Evolutionary conservation across 2,797 vertebrate species (phyloP).

Genomic region (Sebastes cheni): DNA sequence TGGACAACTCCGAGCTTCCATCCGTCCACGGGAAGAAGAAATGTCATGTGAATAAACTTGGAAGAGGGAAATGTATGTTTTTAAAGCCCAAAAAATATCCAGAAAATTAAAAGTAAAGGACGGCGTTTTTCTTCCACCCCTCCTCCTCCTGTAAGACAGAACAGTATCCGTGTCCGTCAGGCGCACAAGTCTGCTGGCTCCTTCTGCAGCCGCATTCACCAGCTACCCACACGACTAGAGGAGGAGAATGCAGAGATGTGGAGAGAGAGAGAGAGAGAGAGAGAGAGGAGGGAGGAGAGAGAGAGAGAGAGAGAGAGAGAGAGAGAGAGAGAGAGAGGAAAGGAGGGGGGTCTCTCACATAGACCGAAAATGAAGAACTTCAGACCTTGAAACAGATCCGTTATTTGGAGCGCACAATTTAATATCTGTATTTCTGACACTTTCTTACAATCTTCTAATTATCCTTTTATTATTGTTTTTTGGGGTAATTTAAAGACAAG

Average conservation of each 20-base stretch:
- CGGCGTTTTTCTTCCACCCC: not conserved
- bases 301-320: not conserved
- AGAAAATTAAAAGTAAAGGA: not conserved
- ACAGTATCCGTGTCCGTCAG: slow-evolving; percentile 49
- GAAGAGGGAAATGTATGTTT: not conserved
- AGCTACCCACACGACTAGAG: slow-evolving; percentile 67
- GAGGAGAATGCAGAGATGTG: slow-evolving; percentile 61
- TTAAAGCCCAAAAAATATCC: slow-evolving; percentile 18
- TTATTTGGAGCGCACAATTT: slow-evolving; percentile 27
- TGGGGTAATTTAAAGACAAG: not conserved
- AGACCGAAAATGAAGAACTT: slow-evolving; percentile 10
- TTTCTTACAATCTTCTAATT: not conserved
- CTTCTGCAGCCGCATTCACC: slow-evolving; percentile 72
- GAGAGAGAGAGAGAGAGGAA: not conserved
- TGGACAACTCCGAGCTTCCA: slow-evolving; percentile 51
- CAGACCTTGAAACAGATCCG: slow-evolving; percentile 61
- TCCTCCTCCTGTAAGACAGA: slow-evolving; percentile 44
- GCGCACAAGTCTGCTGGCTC: slow-evolving; percentile 52
- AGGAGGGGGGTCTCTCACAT: slow-evolving; percentile 3
- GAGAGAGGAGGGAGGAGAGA: not conserved
- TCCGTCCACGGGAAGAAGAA: not conserved
- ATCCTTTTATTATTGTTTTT: not conserved
- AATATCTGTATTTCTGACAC: not conserved
- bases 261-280: slow-evolving; percentile 9
- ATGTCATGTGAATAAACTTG: not conserved